Percentiles rank a stretch among this genome's conserved stretches.
Evolutionary conservation across 2,113 vertebrate species (phyloP).

Genomic region (Eclectus roratus): DNA sequence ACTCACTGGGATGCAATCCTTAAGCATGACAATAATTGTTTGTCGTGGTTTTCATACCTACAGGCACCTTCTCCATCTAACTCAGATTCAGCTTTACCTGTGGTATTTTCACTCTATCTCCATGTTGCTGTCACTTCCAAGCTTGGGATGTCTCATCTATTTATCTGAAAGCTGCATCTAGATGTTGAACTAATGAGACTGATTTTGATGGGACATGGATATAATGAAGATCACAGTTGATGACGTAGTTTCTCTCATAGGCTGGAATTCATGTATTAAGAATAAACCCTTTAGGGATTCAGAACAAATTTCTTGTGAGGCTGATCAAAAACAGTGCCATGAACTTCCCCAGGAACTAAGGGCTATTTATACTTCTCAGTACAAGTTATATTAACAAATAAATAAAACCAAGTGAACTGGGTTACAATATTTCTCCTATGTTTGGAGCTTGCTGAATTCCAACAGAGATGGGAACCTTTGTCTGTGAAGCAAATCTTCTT

Average conservation of each 20-base stretch:
- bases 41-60: background rate
- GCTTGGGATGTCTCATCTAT: background rate
- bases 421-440: background rate
- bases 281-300: background rate
- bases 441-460: constrained; percentile 1
- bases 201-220: background rate
- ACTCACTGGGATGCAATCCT: background rate
- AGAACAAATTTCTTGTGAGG: background rate
- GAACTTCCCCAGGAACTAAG: constrained; percentile 17
- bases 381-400: constrained; percentile 8
- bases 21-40: background rate
- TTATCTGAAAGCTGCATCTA: background rate
- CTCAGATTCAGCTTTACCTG: background rate
- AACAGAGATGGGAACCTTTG: background rate
- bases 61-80: background rate
- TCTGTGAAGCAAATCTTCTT: background rate
- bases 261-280: background rate
- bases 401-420: constrained; percentile 3
- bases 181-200: background rate
- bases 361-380: constrained; percentile 42
- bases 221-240: background rate
- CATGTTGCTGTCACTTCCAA: background rate
- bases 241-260: background rate
- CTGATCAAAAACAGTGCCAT: background rate
- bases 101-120: accelerated